phyloP scores from a whole-genome alignment of 2,888 invertebrate species.

The Drosophila diplacantha region DNA sequence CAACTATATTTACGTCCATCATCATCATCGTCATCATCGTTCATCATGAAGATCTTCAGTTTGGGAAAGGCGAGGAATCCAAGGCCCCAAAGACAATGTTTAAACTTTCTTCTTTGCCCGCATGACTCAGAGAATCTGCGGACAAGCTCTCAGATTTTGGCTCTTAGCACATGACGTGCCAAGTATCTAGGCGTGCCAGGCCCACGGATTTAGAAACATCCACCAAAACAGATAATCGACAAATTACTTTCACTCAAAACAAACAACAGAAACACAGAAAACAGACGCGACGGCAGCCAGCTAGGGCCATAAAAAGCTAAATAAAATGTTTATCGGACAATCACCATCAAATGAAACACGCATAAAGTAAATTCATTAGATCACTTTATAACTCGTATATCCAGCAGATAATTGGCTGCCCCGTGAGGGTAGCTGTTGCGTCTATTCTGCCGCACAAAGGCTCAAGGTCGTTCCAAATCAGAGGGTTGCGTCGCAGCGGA shows the following conservation, averaged over 20 bases:
- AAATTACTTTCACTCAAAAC: slow-evolving; percentile 63
- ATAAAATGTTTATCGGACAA: slow-evolving; percentile 53
- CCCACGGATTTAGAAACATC: slow-evolving; percentile 8
- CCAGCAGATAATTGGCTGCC: slow-evolving; percentile 44
- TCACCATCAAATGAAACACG: slow-evolving; percentile 47
- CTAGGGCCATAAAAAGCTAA: slow-evolving; percentile 33
- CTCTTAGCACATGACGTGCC: slow-evolving; percentile 38
- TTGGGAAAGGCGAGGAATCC: slow-evolving; percentile 33
- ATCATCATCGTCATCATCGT: slow-evolving; percentile 33
- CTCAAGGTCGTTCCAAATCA: slow-evolving; percentile 67
- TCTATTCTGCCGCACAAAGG: slow-evolving; percentile 18
- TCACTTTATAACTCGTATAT: slow-evolving; percentile 38
- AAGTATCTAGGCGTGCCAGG: slow-evolving; percentile 40
- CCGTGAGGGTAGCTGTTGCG: slow-evolving; percentile 4
- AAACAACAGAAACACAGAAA: slow-evolving; percentile 16
- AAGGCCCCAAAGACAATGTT: slow-evolving; percentile 39
- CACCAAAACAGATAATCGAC: slow-evolving; percentile 31
- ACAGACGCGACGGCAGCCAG: slow-evolving; percentile 23
- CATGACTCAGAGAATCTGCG: slow-evolving; percentile 50
- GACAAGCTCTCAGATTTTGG: slow-evolving; percentile 15
- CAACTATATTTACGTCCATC: slow-evolving; percentile 38
- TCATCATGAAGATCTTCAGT: slow-evolving; percentile 29
- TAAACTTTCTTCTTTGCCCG: slow-evolving; percentile 51
- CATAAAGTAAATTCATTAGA: slow-evolving; percentile 48
- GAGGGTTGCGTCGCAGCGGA: slow-evolving; percentile 40